These are phyloP conservation scores for Osmerus mordax DNA, from an alignment of 2,113 vertebrate genomes.

Conservation along the genomic window DNA sequence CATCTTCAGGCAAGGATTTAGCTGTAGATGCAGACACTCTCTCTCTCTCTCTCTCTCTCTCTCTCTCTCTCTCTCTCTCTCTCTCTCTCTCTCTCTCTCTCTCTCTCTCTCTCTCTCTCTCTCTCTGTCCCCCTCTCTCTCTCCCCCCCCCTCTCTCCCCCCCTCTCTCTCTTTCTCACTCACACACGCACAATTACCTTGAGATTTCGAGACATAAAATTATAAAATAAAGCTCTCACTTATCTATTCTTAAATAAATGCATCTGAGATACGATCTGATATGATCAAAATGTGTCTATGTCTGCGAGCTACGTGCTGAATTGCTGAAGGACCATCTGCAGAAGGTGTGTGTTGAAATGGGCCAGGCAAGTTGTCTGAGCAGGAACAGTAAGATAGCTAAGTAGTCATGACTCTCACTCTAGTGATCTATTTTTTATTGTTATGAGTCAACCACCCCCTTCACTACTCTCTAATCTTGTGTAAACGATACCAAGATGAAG, in stretches of 20 bases:
- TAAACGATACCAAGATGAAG: constrained; percentile 36
- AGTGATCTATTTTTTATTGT: constrained; percentile 61
- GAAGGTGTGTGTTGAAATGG: not conserved
- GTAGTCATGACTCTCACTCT: constrained; percentile 42
- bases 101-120: too few species aligned
- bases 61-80: too few species aligned
- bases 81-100: not conserved
- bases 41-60: too few species aligned
- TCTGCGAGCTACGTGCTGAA: not conserved
- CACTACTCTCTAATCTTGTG: constrained; percentile 49
- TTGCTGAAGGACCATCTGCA: not conserved
- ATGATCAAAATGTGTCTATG: not conserved
- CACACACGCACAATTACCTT: not conserved
- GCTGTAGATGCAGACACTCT: constrained; percentile 8
- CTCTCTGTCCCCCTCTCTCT: too few species aligned
- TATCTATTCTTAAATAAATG: not conserved
- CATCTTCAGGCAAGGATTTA: constrained; percentile 36
- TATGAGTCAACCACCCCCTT: constrained; percentile 35
- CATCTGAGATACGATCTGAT: not conserved
- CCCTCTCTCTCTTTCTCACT: not conserved
- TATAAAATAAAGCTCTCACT: not conserved
- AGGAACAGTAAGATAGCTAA: constrained; percentile 39
- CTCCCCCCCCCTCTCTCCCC: too few species aligned
- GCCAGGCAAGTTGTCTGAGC: constrained; percentile 16
- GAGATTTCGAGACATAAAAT: not conserved